phyloP scores from a whole-genome alignment of 2,113 vertebrate genomes.

The Rhizomys pruinosus region DNA sequence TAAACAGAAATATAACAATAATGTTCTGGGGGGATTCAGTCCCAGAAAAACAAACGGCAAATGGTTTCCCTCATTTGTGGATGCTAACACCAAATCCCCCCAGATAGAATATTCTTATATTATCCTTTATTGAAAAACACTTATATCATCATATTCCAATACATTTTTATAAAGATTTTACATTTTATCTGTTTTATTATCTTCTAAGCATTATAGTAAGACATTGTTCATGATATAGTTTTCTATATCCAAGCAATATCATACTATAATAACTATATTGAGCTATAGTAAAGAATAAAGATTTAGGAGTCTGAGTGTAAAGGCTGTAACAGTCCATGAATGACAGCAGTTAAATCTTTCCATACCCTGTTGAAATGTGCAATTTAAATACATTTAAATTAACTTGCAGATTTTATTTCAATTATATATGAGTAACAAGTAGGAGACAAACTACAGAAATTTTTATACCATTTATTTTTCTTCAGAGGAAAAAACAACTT shows the following conservation, averaged over 20 bases:
- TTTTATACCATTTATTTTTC: no score
- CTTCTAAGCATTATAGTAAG: neutral
- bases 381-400: constrained; percentile 20
- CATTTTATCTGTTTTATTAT: neutral
- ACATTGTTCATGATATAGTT: neutral
- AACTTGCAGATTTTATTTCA: neutral
- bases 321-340: neutral
- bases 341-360: neutral
- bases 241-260: neutral
- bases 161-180: constrained; percentile 2
- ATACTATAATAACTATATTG: neutral
- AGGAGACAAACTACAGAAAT: neutral
- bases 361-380: neutral
- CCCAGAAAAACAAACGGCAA: no score
- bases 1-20: no score
- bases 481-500: neutral
- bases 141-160: neutral
- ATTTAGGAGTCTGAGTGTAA: neutral
- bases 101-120: no score
- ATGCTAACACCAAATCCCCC: no score
- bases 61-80: no score
- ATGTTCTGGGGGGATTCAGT: no score
- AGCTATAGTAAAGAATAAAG: neutral
- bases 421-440: constrained; percentile 11
- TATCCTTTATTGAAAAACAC: neutral